phyloP scores from a whole-genome alignment of 2,888 invertebrate genomes.

The Caenorhabditis macrosperma region DNA sequence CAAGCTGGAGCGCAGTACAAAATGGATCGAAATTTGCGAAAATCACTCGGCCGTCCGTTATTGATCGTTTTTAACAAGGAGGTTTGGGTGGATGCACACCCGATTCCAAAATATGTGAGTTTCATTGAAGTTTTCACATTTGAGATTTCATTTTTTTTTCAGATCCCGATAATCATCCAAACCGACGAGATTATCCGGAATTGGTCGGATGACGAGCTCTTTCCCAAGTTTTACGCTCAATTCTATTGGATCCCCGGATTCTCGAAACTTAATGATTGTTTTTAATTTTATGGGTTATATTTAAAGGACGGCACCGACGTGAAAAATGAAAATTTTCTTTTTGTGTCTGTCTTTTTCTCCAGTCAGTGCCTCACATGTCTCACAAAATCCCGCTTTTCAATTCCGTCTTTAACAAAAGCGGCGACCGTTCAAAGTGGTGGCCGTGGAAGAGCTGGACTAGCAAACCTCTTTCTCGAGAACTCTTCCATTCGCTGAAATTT shows the following conservation, averaged over 20 bases:
- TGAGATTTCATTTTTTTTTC: neutral
- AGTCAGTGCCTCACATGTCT: too few relatives aligned
- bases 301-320: neutral
- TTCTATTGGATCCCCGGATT: constrained; percentile 55
- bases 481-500: too few relatives aligned
- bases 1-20: constrained; percentile 18
- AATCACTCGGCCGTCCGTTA: constrained; percentile 31
- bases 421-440: too few relatives aligned
- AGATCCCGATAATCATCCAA: constrained; percentile 56
- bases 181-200: constrained; percentile 23
- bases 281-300: neutral
- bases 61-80: constrained; percentile 49
- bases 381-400: too few relatives aligned
- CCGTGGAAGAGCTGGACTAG: too few relatives aligned
- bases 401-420: too few relatives aligned
- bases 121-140: neutral
- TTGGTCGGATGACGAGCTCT: constrained; percentile 50
- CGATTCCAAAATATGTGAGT: constrained; percentile 58
- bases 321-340: too few relatives aligned
- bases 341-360: too few relatives aligned
- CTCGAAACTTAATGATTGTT: constrained; percentile 16
- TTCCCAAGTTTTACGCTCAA: constrained; percentile 35
- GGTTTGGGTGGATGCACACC: constrained; percentile 56
- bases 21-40: neutral
- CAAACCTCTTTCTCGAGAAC: too few relatives aligned